Base-by-base conservation (phyloP, 2,113 vertebrate species). In the Seriola rivoliana region DNA sequence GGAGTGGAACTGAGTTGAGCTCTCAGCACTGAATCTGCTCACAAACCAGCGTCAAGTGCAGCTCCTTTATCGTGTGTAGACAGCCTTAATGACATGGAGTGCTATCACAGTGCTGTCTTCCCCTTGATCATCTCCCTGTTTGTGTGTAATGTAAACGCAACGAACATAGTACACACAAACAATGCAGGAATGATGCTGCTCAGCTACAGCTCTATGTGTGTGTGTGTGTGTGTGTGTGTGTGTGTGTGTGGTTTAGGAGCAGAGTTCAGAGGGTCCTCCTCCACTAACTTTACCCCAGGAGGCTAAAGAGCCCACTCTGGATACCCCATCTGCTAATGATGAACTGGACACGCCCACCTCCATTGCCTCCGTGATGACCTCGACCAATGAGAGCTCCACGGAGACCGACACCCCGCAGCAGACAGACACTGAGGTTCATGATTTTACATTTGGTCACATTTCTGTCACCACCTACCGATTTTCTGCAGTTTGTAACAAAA, bases 341-440 rank as follows among this genome's bases (percentile, higher is more conserved):
- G 97, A 97, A 71, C 96, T 97, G 4, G 97, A 97, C 86, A 98
- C 97, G 0, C 97, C 97, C 23, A 97, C 97, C 19, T 99, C 98
- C 63, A 97, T 97, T 0, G 95, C 96, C 71, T 99, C 98, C 3
- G 94, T 96, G 42, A 95, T 98, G 90, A 98, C 97, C 17, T 96
- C 97, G 0, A 96, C 96, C 87, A 97, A 98, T 71, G 97, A 97
- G 80, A 98, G 97, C 74, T 97, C 97, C 5, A 96, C 95, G 32
- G 96, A 97, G 84, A 96, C 97, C 0, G 98, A 99, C 94, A 97
- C 97, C 36, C 93, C 93, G 0, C 93, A 86, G 78, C 93, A 94
- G 83, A 93, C 92, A 0, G 93, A 94, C 88, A 88, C 89, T 7
- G 93, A 94, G 93, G 92, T 94, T 50, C 40, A 29, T 42, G 21